Evolutionary conservation across 2,797 vertebrate species (phyloP), one percentile per base, ranked within the genome.

Genomic region (Dermochelys coriacea): DNA sequence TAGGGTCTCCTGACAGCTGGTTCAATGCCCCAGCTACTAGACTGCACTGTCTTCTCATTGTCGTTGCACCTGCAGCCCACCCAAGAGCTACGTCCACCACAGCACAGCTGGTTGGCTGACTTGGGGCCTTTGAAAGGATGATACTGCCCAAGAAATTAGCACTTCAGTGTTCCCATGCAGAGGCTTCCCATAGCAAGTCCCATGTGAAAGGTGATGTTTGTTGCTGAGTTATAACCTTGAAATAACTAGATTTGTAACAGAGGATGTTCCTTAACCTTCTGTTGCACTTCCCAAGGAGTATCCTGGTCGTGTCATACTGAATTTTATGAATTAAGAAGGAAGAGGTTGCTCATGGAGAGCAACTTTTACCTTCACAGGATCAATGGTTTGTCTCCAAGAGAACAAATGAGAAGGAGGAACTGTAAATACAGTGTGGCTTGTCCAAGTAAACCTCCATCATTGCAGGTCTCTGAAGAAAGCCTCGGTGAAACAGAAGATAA

Each of bases 401-500:
- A 71, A 41, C 19, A 41, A 6, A 23, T 41, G 50, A 19, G 34
- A 27, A 52, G 50, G 34, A 25, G 78, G 49, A n/a, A 7, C 50
- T 50, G 50, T 19, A n/a, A 37, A n/a, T 12, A 34, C 34, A 15
- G 4, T 23, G 34, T 34, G 50, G 10, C 52, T 90, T 1, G 0
- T 2, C 74, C 11, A 23, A 50, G 2, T 8, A 16, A 89, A 14
- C 87, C 2, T 34, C 71, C 14, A 31, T 37, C 11, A 41, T 84
- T 1, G 0, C 88, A 97, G 97, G 91, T 89, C 1, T 15, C 84
- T 0, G 0, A 51, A 54, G 75, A 5, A 1, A 25, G 37, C 45
- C 83, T 12, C 0, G 0, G 6, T 0, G 16, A 82, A 2, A 41
- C 2, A 0, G 78, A 14, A 31, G 16, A 37, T 41, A 37, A 0